Base-by-base conservation (phyloP, 2,113 vertebrate genomes). In the Sitta europaea region DNA sequence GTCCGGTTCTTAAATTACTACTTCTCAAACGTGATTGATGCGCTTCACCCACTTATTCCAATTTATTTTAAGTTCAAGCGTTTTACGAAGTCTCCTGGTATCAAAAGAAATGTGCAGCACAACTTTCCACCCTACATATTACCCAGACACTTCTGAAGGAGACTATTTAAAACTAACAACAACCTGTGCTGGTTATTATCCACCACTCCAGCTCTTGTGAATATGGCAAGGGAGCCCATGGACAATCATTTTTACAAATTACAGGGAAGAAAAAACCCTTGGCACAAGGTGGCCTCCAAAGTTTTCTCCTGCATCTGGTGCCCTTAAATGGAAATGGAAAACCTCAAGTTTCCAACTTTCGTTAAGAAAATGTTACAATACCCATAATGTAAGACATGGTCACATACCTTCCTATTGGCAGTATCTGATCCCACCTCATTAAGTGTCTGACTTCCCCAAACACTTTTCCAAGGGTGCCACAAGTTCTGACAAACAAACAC, bases 1-100 rank as follows among this genome's bases (percentile, higher is more conserved):
- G 72, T 25, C 72, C 86, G 51, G 57, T 78, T 91, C 88, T 88
- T 94, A 94, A 95, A 96, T 90, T 92, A 81, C 88, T 94, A 65
- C 75, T 93, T 95, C 76, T 92, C 88, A 71, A 94, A 84, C 3
- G 28, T 68, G 86, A 96, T 48, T 92, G 87, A 96, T 70, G 79
- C 33, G 53, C 66, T 80, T 94, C 72, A 50, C 55, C 53, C 78
- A 28, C 74, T 81, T 79, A 48, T 43, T 91, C 45, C 53, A 65
- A 77, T 48, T 91, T 66, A 85, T 88, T 90, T 75, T 58, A 92
- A 92, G 78, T 53, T 77, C 43, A 2, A 91, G 70, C 2, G 0
- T 78, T 88, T 90, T 35, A 93, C 25, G 9, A 91, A 93, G 85
- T 51, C 67, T 83, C 31, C 53, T 51, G n/a, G 42, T 86, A 95